Conservation (phyloP, 2,888 invertebrate species). For the Lamellibrachia columna region DNA sequence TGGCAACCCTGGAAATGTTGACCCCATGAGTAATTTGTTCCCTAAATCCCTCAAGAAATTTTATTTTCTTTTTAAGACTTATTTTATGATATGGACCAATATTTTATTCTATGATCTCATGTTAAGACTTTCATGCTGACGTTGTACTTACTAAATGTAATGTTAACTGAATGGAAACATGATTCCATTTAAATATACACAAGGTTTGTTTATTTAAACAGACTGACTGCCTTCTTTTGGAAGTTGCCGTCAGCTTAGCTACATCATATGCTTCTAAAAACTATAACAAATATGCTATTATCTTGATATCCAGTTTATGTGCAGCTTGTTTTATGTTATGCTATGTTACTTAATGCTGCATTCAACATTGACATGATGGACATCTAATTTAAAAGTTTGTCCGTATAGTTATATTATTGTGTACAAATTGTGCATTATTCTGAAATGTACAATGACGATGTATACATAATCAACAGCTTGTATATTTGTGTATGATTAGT, state of each 20-base stretch:
- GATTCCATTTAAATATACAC: neutral
- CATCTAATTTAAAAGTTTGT: neutral
- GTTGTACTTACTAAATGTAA: neutral
- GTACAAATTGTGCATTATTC: conserved; percentile 11
- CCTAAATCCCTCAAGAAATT: neutral
- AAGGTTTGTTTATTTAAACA: neutral
- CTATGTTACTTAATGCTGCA: no score
- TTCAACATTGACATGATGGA: neutral
- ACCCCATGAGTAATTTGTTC: neutral
- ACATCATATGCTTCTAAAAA: neutral
- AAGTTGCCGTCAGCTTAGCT: neutral
- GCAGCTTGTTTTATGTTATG: no score
- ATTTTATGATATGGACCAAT: neutral
- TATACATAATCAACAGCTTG: neutral
- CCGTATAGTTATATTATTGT: neutral
- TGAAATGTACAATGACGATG: neutral
- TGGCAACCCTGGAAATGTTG: neutral
- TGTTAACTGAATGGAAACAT: neutral
- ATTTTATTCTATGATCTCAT: neutral
- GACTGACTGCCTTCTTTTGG: neutral
- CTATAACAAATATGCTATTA: neutral
- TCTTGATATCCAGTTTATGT: neutral
- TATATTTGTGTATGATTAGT: neutral
- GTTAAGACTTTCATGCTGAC: neutral
- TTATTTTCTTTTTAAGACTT: neutral